A percentile compares a stretch with the other conserved stretches of the same genome.
Evolutionary conservation across 92 coral and sea anemone genomes (phyloP).

Genomic region (Palythoa heliodiscus): DNA sequence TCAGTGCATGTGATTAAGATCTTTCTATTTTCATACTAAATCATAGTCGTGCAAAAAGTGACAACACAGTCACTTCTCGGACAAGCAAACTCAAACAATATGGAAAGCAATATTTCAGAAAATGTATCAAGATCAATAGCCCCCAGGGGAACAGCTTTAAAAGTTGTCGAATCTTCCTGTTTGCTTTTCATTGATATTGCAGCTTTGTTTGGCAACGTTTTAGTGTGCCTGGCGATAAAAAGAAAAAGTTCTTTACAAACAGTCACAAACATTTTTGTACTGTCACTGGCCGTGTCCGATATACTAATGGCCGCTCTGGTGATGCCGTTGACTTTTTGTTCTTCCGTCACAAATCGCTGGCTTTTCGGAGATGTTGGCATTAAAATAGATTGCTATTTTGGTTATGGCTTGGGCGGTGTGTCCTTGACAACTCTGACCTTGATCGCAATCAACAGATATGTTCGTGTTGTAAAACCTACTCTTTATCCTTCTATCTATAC

Average conservation of each 20-base stretch:
- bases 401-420: neutral
- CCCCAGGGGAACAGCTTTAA: neutral
- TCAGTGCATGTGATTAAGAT: too few relatives aligned
- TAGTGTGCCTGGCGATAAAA: neutral
- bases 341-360: slow-evolving; percentile 6
- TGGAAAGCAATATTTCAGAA: neutral
- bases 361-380: slow-evolving; percentile 7
- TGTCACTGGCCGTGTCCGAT: slow-evolving; percentile 15
- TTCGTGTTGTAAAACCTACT: neutral
- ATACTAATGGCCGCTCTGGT: neutral
- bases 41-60: too few relatives aligned
- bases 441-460: slow-evolving; percentile 9
- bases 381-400: neutral
- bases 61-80: too few relatives aligned
- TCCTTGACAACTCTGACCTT: slow-evolving; percentile 7
- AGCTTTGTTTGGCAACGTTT: slow-evolving; percentile 10
- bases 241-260: slow-evolving; percentile 1
- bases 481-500: neutral
- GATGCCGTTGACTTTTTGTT: neutral
- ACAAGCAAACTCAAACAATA: neutral
- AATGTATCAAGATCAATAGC: neutral
- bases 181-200: neutral
- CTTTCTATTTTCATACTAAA: too few relatives aligned
- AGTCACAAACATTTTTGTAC: slow-evolving; percentile 4
- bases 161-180: neutral